Evolutionary conservation across 2,113 vertebrate species (phyloP), one percentile per base, ranked within the genome.

Genomic region (Dryoscopus gambensis): DNA sequence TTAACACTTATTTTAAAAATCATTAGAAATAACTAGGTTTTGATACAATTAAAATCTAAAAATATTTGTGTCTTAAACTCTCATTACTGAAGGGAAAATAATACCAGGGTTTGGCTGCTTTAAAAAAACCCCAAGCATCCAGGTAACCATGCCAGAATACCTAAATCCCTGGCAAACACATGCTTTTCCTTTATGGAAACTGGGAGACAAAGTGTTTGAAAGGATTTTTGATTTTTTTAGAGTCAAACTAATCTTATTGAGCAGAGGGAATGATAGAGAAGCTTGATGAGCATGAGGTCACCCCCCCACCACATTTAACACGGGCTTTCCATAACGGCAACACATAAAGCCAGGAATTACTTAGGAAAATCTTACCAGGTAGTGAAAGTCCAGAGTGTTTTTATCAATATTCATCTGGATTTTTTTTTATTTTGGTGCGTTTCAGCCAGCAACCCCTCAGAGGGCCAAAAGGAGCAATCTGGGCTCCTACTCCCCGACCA

Each of bases 401-500:
- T 83, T 84, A 14, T 33, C 47, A 46, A 14, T 25, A 42, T 49
- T 70, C 7, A 53, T 13, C 20, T 24, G 24, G 8, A 12, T 24
- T 77, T 47, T 73, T 82, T 40, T 57, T 20, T 49, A 2, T 62
- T 73, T 84, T 63, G n/a, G 53, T 95, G 2, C 21, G 39, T 95
- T 93, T 77, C 68, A 98, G 97, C n/a, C 50, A 52, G 19, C 3
- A n/a, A 95, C 80, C 23, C 84, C 90, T 74, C 27, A 68, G 84
- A 93, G 24, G 60, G 64, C 22, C 69, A 79, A 6, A 17, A 88
- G 49, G 88, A 87, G 65, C 14, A 78, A 74, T 9, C 24, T 80
- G 7, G 62, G 5, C 33, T 35, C 11, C 16, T 98, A 96, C 73
- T 99, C 98, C 11, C 98, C 98, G 0, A 94, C 97, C 83, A 98